A percentile compares a stretch with the other conserved stretches of the same genome.
Conservation (phyloP, 2,888 invertebrate genomes). For the Hemithea aestivaria region DNA sequence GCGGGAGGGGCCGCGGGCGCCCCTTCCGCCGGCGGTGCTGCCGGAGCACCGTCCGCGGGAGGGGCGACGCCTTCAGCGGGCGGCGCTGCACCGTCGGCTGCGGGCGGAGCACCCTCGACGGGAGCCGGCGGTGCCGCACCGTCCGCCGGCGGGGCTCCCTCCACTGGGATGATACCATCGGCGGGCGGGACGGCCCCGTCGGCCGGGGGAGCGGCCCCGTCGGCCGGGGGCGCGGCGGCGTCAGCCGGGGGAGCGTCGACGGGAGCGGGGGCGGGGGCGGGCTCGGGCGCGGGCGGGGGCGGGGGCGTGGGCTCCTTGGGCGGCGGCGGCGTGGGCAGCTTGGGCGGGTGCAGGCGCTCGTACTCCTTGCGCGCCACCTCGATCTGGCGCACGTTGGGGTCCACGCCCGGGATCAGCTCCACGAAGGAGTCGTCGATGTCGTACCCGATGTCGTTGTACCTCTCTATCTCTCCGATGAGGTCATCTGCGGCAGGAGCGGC, state of each 20-base stretch:
- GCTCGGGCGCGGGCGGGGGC: slow-evolving; percentile 25
- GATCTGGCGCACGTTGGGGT: slow-evolving; percentile 59
- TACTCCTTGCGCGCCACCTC: slow-evolving; percentile 50
- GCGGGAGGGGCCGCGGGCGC: slow-evolving; percentile 39
- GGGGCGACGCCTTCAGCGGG: slow-evolving; percentile 50
- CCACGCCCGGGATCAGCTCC: slow-evolving; percentile 84
- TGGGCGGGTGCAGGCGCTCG: slow-evolving; percentile 31
- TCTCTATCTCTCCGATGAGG: slow-evolving; percentile 92
- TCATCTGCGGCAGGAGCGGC: slow-evolving; percentile 82
- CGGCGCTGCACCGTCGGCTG: slow-evolving; percentile 44
- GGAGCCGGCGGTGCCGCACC: slow-evolving; percentile 40
- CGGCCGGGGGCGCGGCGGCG: slow-evolving; percentile 39
- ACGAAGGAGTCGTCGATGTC: slow-evolving; percentile 96
- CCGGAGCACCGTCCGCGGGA: slow-evolving; percentile 30
- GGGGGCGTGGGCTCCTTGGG: slow-evolving; percentile 34
- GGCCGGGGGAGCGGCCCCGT: slow-evolving; percentile 39
- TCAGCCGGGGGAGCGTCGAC: slow-evolving; percentile 42
- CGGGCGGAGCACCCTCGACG: slow-evolving; percentile 37
- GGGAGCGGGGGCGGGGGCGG: slow-evolving; percentile 35
- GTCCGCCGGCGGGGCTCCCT: slow-evolving; percentile 28
- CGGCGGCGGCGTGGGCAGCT: slow-evolving; percentile 33
- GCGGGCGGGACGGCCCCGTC: slow-evolving; percentile 38
- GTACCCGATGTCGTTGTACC: slow-evolving; percentile 94
- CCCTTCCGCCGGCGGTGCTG: slow-evolving; percentile 31
- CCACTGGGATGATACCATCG: slow-evolving; percentile 24